Evolutionary conservation across 2,113 vertebrate species (phyloP).

Genomic region (Serilophus lunatus): DNA sequence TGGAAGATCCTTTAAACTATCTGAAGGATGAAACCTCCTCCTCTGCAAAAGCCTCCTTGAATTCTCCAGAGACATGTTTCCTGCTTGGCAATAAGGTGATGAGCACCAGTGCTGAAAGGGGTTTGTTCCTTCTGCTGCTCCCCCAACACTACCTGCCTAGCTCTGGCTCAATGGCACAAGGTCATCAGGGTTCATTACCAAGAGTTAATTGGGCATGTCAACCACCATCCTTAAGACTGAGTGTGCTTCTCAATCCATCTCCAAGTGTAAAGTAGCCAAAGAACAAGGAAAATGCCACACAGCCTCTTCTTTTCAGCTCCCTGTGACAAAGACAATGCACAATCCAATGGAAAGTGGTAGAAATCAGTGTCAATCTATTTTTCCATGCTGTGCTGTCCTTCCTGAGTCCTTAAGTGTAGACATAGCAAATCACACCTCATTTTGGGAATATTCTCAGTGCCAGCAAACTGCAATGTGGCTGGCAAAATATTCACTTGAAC

Average conservation of each 20-base stretch:
- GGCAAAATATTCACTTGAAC: not conserved
- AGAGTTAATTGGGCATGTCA: not conserved
- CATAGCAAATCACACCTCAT: not conserved
- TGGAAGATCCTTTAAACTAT: not conserved
- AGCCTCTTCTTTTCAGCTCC: not conserved
- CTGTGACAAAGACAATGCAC: not conserved
- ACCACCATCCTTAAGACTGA: not conserved
- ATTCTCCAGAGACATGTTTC: not conserved
- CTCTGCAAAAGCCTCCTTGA: not conserved
- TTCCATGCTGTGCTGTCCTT: not conserved
- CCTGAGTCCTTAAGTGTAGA: rapidly evolving
- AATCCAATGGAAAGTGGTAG: not conserved
- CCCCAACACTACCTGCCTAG: not conserved
- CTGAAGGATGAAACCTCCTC: not conserved
- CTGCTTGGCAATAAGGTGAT: not conserved
- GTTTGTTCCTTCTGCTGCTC: not conserved
- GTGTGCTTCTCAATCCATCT: not conserved
- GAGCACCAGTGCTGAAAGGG: not conserved
- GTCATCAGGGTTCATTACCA: not conserved
- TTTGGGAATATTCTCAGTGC: not conserved
- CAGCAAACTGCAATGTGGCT: not conserved
- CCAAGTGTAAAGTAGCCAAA: not conserved
- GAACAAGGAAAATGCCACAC: rapidly evolving
- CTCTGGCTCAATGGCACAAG: not conserved
- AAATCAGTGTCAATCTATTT: not conserved